Base-by-base conservation (phyloP, 2,113 vertebrate genomes). In the Petroica traversi region DNA sequence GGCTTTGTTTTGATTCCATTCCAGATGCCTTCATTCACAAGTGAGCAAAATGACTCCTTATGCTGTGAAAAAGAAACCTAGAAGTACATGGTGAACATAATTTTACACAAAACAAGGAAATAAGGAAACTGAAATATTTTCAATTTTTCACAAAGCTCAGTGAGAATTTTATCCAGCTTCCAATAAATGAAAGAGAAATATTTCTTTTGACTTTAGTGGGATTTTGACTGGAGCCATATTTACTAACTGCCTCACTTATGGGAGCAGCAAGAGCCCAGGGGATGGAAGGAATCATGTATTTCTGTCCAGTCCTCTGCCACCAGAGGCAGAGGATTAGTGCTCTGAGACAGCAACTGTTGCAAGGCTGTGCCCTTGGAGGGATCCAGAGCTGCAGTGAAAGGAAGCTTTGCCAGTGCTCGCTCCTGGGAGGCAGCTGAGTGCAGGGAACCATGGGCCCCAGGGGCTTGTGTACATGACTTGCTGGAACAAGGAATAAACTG, bases 21-120 rank as follows among this genome's bases (percentile, higher is more conserved):
- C 90, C 68, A 91, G 92, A 92, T 93, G 69, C 87, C 89, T 97
- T 96, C 89, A 97, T 98, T 98, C 96, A 95, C 93, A 96, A 97
- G 77, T 72, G 93, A 58, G 88, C 40, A 89, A 62, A 96, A 46
- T 59, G 86, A 95, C 38, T 83, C 66, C 81, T 91, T 38, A 11
- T 40, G 28, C 91, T 85, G 87, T 75, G 73, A 33, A 88, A 48
- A 49, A 78, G 71, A 73, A 89, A 68, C 48, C 63, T 64, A 28
- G 86, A 73, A 92, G 34, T 85, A 66, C 13, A 15, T 8, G 31
- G n/a, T 31, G 38, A 77, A 61, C 38, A 38, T 12, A 38, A 0
- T 88, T 87, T 91, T 85, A 48, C 36, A 54, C 63, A 45, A 71
- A 72, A 45, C 10, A 24, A 33, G 34, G 40, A 55, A 19, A n/a